A percentile compares a stretch with the other conserved stretches of the same genome.
phyloP scores from a whole-genome alignment of 1,140 invertebrate species.

The Acromyrmex heyeri region DNA sequence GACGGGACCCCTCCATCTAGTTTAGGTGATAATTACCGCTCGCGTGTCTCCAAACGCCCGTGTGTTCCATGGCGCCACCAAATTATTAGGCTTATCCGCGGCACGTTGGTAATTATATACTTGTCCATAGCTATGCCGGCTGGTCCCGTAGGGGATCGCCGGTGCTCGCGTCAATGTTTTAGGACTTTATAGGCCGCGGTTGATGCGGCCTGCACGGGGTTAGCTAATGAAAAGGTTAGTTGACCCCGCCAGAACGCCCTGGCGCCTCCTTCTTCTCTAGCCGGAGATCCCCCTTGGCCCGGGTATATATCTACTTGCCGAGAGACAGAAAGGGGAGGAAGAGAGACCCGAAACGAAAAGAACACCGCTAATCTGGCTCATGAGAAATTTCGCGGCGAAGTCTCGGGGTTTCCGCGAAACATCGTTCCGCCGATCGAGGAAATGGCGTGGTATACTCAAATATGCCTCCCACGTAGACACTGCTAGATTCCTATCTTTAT shows the following conservation, averaged over 20 bases:
- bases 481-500: slow-evolving; percentile 50
- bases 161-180: slow-evolving; percentile 83
- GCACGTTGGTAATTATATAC: slow-evolving; percentile 82
- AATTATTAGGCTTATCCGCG: slow-evolving; percentile 83
- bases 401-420: slow-evolving; percentile 70
- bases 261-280: slow-evolving; percentile 82
- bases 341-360: slow-evolving; percentile 23
- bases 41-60: slow-evolving; percentile 76
- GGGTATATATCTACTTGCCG: slow-evolving; percentile 45
- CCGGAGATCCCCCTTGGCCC: slow-evolving; percentile 40
- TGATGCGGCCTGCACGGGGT: slow-evolving; percentile 78
- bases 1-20: slow-evolving; percentile 66
- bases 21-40: slow-evolving; percentile 75
- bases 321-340: slow-evolving; percentile 28
- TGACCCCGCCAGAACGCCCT: slow-evolving; percentile 85
- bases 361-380: slow-evolving; percentile 69
- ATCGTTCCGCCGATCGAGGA: slow-evolving; percentile 54
- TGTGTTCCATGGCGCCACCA: slow-evolving; percentile 81
- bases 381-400: slow-evolving; percentile 67
- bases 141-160: slow-evolving; percentile 72
- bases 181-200: slow-evolving; percentile 81
- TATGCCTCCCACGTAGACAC: slow-evolving; percentile 71
- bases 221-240: slow-evolving; percentile 87
- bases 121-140: slow-evolving; percentile 43
- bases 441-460: slow-evolving; percentile 41